phyloP scores from a whole-genome alignment of 2,113 vertebrate genomes.

The Garra rufa region DNA sequence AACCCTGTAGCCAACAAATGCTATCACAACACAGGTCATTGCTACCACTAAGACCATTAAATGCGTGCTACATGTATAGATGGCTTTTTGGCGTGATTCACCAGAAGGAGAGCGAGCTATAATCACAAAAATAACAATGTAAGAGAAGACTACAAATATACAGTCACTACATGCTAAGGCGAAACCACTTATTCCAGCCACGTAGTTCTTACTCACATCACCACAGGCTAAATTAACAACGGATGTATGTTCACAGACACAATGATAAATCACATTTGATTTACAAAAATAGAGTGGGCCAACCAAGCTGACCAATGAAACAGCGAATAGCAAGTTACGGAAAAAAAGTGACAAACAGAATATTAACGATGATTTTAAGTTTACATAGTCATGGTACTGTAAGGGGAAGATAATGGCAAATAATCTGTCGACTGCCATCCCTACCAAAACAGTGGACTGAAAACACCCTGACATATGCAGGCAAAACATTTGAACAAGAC shows the following conservation, averaged over 20 bases:
- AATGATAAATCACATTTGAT: constrained; percentile 62
- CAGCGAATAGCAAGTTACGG: constrained; percentile 29
- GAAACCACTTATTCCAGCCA: constrained; percentile 52
- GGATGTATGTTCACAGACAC: constrained; percentile 69
- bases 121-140: constrained; percentile 42
- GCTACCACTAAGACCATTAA: constrained; percentile 36
- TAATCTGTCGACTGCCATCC: constrained; percentile 67
- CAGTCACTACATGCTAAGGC: not conserved
- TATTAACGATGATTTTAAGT: not conserved
- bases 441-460: constrained; percentile 64
- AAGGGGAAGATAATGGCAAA: constrained; percentile 55
- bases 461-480: constrained; percentile 47
- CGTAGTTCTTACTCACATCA: constrained; percentile 59
- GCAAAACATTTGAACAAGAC: constrained; percentile 56
- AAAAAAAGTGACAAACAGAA: constrained; percentile 17
- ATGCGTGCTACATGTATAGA: constrained; percentile 55
- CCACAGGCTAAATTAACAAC: constrained; percentile 68
- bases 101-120: constrained; percentile 44
- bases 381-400: constrained; percentile 50
- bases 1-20: constrained; percentile 57
- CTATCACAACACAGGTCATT: constrained; percentile 38
- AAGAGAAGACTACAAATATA: constrained; percentile 19
- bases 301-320: constrained; percentile 11
- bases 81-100: constrained; percentile 46
- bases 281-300: constrained; percentile 57